phyloP scores from a whole-genome alignment of 2,797 vertebrate species.

The Rachycentron canadum region DNA sequence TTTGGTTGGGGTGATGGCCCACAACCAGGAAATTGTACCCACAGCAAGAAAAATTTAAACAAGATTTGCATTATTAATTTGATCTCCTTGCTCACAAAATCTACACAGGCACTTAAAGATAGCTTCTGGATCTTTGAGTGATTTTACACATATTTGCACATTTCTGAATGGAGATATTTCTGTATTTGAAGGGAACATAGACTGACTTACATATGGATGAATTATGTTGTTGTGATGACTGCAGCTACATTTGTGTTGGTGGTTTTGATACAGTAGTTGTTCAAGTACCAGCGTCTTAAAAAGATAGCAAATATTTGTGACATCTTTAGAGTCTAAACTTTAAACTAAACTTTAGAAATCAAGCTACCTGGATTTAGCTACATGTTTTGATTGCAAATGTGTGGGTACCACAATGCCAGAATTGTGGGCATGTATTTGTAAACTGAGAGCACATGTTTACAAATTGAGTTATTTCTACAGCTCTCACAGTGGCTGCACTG shows the following conservation, averaged over 20 bases:
- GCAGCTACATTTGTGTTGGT: not conserved
- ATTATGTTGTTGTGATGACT: not conserved
- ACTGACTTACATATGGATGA: conserved; percentile 1
- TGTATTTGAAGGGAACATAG: not conserved
- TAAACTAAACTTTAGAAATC: not conserved
- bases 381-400: too few relatives aligned
- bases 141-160: conserved; percentile 4
- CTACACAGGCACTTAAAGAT: conserved; percentile 18
- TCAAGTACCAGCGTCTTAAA: not conserved
- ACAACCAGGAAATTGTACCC: conserved; percentile 23
- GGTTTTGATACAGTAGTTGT: not conserved
- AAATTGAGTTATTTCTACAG: not conserved
- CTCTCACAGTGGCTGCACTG: not conserved
- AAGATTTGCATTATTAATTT: conserved; percentile 32
- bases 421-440: too few relatives aligned
- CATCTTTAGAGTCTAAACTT: not conserved
- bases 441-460: too few relatives aligned
- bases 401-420: too few relatives aligned
- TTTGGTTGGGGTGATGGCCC: not conserved
- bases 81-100: conserved; percentile 28
- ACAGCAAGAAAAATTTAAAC: conserved; percentile 43
- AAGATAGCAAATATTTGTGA: not conserved
- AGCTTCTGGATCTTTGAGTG: not conserved
- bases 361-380: too few relatives aligned
- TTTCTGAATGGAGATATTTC: not conserved